A percentile compares a stretch with the other conserved stretches of the same genome.
Conservation (phyloP, 2,888 invertebrate genomes). For the Galeopsomyia nigrocyanea region DNA sequence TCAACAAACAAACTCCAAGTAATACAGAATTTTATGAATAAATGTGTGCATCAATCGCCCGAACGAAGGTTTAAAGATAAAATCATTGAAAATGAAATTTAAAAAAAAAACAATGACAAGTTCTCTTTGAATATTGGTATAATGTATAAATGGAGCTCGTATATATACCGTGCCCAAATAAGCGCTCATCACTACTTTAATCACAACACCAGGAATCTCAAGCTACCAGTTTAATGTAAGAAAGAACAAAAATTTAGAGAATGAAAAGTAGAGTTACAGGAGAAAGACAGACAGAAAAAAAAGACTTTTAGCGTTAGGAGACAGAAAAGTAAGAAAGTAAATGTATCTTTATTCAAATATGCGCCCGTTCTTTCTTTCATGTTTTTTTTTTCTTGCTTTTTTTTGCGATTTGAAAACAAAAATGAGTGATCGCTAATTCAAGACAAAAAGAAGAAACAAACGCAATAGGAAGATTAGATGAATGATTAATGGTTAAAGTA, state of each 20-base stretch:
- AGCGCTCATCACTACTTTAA: conserved; percentile 63
- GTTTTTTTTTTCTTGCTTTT: conserved; percentile 11
- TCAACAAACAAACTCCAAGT: conserved; percentile 46
- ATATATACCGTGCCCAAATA: conserved; percentile 65
- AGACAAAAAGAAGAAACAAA: conserved; percentile 27
- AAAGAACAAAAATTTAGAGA: conserved; percentile 51
- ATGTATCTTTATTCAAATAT: no score
- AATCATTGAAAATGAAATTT: conserved; percentile 31
- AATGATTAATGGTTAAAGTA: conserved; percentile 10
- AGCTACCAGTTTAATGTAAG: conserved; percentile 61
- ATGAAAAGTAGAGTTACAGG: conserved; percentile 50
- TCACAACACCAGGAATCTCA: conserved; percentile 66
- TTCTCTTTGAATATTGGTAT: conserved; percentile 27
- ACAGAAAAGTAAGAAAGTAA: conserved; percentile 28
- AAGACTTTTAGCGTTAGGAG: conserved; percentile 43
- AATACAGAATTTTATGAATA: conserved; percentile 53
- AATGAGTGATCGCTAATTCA: conserved; percentile 30
- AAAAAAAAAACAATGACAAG: conserved; percentile 52
- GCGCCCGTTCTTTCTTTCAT: no score
- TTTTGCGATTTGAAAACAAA: conserved; percentile 21
- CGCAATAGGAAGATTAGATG: conserved; percentile 21
- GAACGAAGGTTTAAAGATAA: conserved; percentile 48
- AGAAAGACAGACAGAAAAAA: conserved; percentile 43
- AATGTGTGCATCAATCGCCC: conserved; percentile 55
- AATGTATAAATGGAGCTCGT: conserved; percentile 56